Conservation (phyloP, 2,888 invertebrate genomes). For the Drosophila vallismaia region DNA sequence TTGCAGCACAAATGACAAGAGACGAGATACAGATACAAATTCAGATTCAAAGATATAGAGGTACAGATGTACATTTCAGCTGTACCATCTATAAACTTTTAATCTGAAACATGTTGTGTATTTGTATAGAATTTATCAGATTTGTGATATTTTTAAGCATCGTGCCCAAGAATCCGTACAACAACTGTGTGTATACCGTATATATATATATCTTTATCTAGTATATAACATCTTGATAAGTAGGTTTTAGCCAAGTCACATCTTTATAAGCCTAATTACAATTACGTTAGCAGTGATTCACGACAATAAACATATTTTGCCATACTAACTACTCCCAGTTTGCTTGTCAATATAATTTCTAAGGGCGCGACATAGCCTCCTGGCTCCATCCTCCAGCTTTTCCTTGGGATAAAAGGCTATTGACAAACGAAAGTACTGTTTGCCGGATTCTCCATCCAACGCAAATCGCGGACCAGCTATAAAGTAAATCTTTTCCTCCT, state of each 20-base stretch:
- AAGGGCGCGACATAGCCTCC: conserved; percentile 82
- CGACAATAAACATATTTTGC: conserved; percentile 57
- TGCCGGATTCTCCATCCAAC: conserved; percentile 69
- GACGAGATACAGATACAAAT: conserved; percentile 25
- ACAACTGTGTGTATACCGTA: conserved; percentile 40
- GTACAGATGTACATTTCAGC: conserved; percentile 10
- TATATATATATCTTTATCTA: conserved; percentile 37
- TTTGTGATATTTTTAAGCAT: conserved; percentile 76
- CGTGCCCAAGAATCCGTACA: conserved; percentile 68
- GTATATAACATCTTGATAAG: conserved; percentile 55
- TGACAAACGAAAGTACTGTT: conserved; percentile 84
- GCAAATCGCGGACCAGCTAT: conserved; percentile 84
- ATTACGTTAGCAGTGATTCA: conserved; percentile 52
- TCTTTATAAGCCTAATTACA: conserved; percentile 66
- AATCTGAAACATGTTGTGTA: conserved; percentile 46
- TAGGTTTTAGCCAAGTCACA: conserved; percentile 60
- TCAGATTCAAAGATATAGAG: not conserved
- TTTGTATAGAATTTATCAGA: conserved; percentile 64
- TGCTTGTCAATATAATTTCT: conserved; percentile 62
- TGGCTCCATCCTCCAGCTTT: conserved; percentile 80
- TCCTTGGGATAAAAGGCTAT: conserved; percentile 84
- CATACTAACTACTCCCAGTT: conserved; percentile 42
- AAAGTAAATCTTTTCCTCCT: conserved; percentile 84
- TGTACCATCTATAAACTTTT: conserved; percentile 37
- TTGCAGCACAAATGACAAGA: conserved; percentile 36